phyloP scores from a whole-genome alignment of 2,797 vertebrate genomes.

The Oryzias dopingdopingensis region DNA sequence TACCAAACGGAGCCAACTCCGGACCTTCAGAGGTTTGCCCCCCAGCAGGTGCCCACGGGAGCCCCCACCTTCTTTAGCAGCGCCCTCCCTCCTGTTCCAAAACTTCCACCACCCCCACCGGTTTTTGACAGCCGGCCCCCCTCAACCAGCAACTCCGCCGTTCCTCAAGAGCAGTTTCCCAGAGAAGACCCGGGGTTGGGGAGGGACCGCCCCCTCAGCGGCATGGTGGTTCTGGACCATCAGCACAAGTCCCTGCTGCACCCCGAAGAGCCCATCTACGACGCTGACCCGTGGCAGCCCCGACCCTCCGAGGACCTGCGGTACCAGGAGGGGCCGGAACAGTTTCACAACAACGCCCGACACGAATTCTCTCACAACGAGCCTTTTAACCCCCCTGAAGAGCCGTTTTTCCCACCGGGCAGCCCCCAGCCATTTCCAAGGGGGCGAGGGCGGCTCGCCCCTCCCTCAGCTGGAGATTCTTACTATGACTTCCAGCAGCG shows the following conservation, averaged over 20 bases:
- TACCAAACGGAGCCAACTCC: constrained; percentile 50
- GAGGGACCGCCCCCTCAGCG: constrained; percentile 33
- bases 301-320: constrained; percentile 30
- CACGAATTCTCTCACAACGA: constrained; percentile 66
- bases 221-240: constrained; percentile 70
- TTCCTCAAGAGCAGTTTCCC: constrained; percentile 35
- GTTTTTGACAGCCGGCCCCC: constrained; percentile 16
- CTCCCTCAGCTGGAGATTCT: constrained; percentile 60
- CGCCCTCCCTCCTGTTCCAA: constrained; percentile 71
- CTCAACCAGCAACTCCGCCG: constrained; percentile 8
- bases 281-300: constrained; percentile 7
- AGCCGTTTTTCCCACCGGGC: constrained; percentile 53
- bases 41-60: constrained; percentile 36
- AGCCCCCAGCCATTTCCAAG: constrained; percentile 60
- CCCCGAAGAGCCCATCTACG: constrained; percentile 43
- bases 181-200: neutral
- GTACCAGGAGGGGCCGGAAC: constrained; percentile 53
- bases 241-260: constrained; percentile 66
- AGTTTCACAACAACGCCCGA: constrained; percentile 40
- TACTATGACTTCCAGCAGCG: constrained; percentile 70
- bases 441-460: constrained; percentile 64
- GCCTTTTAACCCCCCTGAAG: constrained; percentile 42
- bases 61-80: constrained; percentile 54
- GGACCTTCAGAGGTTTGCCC: constrained; percentile 48
- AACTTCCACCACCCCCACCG: constrained; percentile 65